phyloP scores from a whole-genome alignment of 2,888 invertebrate species.

The Caenorhabditis afra region DNA sequence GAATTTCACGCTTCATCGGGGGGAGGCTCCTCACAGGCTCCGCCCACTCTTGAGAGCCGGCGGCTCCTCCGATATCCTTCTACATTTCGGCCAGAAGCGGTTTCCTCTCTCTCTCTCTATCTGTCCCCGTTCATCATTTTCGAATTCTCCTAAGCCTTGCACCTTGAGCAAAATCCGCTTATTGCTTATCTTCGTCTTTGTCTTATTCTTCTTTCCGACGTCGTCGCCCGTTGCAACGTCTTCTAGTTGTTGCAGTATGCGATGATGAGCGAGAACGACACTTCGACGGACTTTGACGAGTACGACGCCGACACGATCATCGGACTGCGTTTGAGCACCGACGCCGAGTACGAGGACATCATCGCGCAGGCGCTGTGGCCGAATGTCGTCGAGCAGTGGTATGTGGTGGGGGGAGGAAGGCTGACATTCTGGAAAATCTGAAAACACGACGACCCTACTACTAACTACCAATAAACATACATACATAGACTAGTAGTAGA shows the following conservation, averaged over 20 bases:
- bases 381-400: slow-evolving; percentile 57
- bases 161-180: too few relatives aligned
- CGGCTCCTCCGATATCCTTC: too few relatives aligned
- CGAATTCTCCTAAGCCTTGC: not conserved
- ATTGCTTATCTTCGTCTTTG: not conserved
- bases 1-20: too few relatives aligned
- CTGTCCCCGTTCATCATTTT: too few relatives aligned
- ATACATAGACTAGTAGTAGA: too few relatives aligned
- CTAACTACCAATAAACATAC: too few relatives aligned
- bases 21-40: slow-evolving; percentile 5
- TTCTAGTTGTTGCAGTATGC: slow-evolving; percentile 19
- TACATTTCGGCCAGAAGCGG: too few relatives aligned
- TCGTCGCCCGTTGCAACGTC: too few relatives aligned
- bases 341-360: slow-evolving; percentile 60
- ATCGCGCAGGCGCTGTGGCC: slow-evolving; percentile 55
- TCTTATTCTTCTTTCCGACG: not conserved
- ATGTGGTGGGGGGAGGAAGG: too few relatives aligned
- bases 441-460: too few relatives aligned
- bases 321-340: slow-evolving; percentile 33
- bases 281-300: slow-evolving; percentile 21
- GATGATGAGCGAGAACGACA: slow-evolving; percentile 9
- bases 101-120: too few relatives aligned
- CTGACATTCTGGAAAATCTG: too few relatives aligned
- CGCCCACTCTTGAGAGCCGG: not conserved
- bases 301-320: slow-evolving; percentile 35